These are phyloP conservation scores for Psilopogon haemacephalus DNA, from an alignment of 2,113 vertebrate genomes.

Conservation along the genomic window DNA sequence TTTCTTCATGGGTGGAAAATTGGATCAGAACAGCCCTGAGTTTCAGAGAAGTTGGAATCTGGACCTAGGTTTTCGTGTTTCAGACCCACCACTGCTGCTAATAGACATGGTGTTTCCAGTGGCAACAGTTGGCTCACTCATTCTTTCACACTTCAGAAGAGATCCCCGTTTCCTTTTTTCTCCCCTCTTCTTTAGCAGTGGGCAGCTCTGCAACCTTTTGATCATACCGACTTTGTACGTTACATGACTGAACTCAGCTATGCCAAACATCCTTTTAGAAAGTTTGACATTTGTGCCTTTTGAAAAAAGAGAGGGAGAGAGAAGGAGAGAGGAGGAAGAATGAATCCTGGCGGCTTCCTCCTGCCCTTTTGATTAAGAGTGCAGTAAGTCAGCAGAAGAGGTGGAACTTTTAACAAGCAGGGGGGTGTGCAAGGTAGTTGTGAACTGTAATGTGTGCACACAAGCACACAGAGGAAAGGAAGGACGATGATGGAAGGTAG, in stretches of 20 bases:
- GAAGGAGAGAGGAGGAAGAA: conserved; percentile 64
- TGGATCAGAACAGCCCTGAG: not conserved
- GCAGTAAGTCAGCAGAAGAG: conserved; percentile 77
- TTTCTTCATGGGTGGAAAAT: not conserved
- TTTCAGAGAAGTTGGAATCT: not conserved
- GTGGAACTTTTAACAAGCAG: conserved; percentile 73
- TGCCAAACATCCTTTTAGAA: conserved; percentile 79
- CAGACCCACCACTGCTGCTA: conserved; percentile 34
- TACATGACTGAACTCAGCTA: conserved; percentile 78
- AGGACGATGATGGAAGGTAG: conserved; percentile 60
- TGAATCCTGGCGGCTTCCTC: conserved; percentile 75
- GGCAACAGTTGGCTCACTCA: conserved; percentile 57
- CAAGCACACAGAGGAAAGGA: not conserved
- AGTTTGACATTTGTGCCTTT: conserved; percentile 79
- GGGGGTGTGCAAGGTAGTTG: conserved; percentile 55
- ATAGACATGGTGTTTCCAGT: conserved; percentile 48
- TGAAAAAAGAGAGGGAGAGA: conserved; percentile 68
- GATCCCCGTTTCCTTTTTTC: conserved; percentile 67
- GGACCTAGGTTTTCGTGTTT: not conserved
- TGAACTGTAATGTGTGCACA: conserved; percentile 52
- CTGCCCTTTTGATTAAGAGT: conserved; percentile 82
- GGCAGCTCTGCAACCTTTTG: conserved; percentile 80
- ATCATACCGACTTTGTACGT: conserved; percentile 76
- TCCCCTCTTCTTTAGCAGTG: conserved; percentile 73
- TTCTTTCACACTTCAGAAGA: conserved; percentile 75